Percentiles rank a stretch among this genome's conserved stretches.
These are phyloP conservation scores for Drosophila flavopinicola DNA, from an alignment of 2,888 invertebrate species.

Conservation along the genomic window DNA sequence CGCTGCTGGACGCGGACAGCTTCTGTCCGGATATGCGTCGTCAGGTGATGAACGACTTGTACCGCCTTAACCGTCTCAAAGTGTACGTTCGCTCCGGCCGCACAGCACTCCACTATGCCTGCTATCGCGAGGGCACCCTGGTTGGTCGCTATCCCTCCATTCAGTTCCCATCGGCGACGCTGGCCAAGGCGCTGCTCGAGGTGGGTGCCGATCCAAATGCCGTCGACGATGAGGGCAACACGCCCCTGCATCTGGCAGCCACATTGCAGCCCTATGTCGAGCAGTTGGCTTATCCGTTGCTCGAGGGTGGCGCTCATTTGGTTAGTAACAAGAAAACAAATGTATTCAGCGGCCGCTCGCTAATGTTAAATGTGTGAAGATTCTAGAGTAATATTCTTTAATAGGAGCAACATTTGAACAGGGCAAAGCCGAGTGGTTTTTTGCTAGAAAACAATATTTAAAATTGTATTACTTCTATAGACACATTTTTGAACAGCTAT, in stretches of 20 bases:
- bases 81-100: constrained; percentile 88
- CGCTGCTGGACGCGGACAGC: constrained; percentile 87
- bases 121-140: constrained; percentile 90
- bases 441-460: no score
- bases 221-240: constrained; percentile 92
- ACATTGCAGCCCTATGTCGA: constrained; percentile 89
- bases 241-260: constrained; percentile 93
- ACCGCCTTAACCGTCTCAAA: constrained; percentile 90
- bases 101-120: constrained; percentile 92
- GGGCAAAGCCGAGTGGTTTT: no score
- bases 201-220: constrained; percentile 93
- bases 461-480: no score
- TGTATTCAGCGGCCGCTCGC: no score
- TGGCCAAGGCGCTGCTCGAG: constrained; percentile 90
- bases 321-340: constrained; percentile 74
- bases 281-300: constrained; percentile 89
- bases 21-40: constrained; percentile 85
- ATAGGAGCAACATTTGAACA: no score
- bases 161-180: constrained; percentile 88
- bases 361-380: no score
- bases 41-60: constrained; percentile 89
- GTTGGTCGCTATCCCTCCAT: constrained; percentile 89
- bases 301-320: constrained; percentile 90
- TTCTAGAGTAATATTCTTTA: no score
- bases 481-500: no score